A percentile compares a stretch with the other conserved stretches of the same genome.
Conservation (phyloP, 2,888 invertebrate species). For the Cremastinae sp. region DNA sequence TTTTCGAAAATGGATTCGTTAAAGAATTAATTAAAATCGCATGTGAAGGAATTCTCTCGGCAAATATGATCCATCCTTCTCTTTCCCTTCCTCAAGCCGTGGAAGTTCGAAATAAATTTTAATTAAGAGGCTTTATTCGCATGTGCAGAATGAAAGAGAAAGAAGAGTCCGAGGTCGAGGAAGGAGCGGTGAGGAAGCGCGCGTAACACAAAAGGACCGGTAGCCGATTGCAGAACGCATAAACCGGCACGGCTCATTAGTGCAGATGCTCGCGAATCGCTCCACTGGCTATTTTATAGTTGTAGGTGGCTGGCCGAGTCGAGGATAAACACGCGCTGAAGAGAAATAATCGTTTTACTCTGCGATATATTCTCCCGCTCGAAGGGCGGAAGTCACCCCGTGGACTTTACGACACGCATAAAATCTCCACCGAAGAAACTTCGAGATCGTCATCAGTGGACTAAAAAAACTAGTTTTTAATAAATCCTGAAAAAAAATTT, state of each 20-base stretch:
- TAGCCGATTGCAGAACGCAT: constrained; percentile 72
- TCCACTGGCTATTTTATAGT: constrained; percentile 69
- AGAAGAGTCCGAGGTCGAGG: constrained; percentile 34
- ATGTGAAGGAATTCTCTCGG: no score
- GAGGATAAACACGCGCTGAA: constrained; percentile 32
- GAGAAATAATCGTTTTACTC: constrained; percentile 18
- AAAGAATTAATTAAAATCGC: no score
- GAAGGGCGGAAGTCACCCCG: constrained; percentile 62
- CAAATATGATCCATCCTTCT: constrained; percentile 12
- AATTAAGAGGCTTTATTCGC: constrained; percentile 64
- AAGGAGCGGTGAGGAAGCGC: constrained; percentile 22
- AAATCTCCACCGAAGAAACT: constrained; percentile 47
- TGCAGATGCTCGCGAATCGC: constrained; percentile 64
- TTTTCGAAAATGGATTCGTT: no score
- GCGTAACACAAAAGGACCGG: constrained; percentile 66
- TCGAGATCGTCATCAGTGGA: constrained; percentile 48
- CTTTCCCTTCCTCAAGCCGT: neutral
- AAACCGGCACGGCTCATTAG: constrained; percentile 75
- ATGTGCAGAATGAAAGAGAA: constrained; percentile 25
- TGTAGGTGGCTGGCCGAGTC: constrained; percentile 67
- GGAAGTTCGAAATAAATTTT: constrained; percentile 65
- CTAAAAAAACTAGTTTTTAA: constrained; percentile 13
- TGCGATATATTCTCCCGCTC: constrained; percentile 3
- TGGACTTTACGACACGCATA: constrained; percentile 65
- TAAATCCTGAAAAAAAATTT: neutral